phyloP scores from a whole-genome alignment of 2,888 invertebrate genomes.

The Metalampra italica region DNA sequence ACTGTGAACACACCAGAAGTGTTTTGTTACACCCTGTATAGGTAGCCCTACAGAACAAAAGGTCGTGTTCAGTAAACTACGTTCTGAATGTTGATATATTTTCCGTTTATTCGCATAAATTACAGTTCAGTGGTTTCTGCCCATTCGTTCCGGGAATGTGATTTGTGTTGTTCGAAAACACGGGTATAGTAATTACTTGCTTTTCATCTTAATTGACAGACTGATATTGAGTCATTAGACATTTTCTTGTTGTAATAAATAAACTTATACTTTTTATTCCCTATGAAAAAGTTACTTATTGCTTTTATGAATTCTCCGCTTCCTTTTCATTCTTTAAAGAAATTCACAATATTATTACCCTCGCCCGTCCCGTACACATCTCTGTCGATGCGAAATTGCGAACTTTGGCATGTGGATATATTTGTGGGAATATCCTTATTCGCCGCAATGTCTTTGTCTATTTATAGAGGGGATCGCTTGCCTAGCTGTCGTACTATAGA shows the following conservation, averaged over 20 bases:
- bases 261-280: too few species aligned
- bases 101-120: not conserved
- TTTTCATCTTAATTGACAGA: not conserved
- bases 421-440: too few species aligned
- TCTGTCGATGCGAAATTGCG: too few species aligned
- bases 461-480: not conserved
- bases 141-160: conserved; percentile 37
- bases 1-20: not conserved
- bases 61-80: too few species aligned
- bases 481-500: not conserved
- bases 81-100: not conserved
- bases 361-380: too few species aligned
- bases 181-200: not conserved
- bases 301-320: too few species aligned
- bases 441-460: not conserved
- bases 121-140: conserved; percentile 13
- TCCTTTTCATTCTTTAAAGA: too few species aligned
- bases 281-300: too few species aligned
- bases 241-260: too few species aligned
- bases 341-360: too few species aligned
- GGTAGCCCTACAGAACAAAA: too few species aligned
- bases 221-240: not conserved
- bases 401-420: too few species aligned
- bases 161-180: conserved; percentile 29
- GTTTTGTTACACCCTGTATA: not conserved